Percentiles rank a stretch among this genome's conserved stretches.
phyloP scores from a whole-genome alignment of 2,888 invertebrate genomes.

The Lycophotia porphyrea region DNA sequence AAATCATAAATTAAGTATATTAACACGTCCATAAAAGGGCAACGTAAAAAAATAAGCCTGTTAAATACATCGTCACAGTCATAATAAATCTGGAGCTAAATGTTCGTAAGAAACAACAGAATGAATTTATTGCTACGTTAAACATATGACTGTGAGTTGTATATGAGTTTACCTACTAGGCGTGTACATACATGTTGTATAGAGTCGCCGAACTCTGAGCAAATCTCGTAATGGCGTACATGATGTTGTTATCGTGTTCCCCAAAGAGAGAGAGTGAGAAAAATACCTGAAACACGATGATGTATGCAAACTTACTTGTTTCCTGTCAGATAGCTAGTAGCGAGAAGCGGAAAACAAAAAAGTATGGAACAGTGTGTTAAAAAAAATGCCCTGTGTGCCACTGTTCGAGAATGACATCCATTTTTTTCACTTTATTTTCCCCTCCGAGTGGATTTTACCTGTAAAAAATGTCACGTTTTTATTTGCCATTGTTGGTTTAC shows the following conservation, averaged over 20 bases:
- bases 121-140: constrained; percentile 29
- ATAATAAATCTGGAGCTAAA: constrained; percentile 49
- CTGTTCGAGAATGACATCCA: neutral
- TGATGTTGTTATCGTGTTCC: neutral
- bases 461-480: constrained; percentile 8
- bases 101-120: constrained; percentile 46
- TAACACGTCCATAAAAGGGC: constrained; percentile 26
- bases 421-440: constrained; percentile 12
- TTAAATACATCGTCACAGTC: constrained; percentile 35
- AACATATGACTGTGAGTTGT: constrained; percentile 2
- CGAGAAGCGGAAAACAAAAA: constrained; percentile 13
- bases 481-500: constrained; percentile 43
- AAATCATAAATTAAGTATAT: constrained; percentile 25
- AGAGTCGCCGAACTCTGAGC: neutral
- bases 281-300: constrained; percentile 13
- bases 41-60: constrained; percentile 33
- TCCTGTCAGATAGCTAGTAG: neutral
- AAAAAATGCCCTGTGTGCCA: neutral
- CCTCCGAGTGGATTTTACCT: neutral
- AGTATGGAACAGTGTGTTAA: neutral
- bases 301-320: constrained; percentile 4
- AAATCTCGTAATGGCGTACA: constrained; percentile 12
- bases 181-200: neutral
- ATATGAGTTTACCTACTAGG: neutral
- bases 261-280: constrained; percentile 10